These are phyloP conservation scores for Stichodactyla mertensii DNA, from an alignment of 64 coral and sea anemone genomes.

Conservation along the genomic window DNA sequence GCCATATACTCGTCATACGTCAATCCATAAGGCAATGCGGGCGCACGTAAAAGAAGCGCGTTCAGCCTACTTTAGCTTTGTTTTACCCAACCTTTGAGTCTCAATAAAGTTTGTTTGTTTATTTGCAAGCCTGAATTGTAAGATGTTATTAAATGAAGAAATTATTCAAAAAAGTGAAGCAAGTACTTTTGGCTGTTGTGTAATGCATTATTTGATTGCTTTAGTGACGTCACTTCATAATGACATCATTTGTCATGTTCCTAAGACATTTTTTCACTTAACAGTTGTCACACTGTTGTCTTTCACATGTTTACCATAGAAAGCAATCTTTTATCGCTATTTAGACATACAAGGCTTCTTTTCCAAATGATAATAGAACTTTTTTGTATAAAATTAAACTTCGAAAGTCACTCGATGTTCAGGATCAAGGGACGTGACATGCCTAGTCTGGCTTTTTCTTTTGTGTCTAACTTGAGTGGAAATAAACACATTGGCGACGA, in stretches of 20 bases:
- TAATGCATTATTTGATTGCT: background rate
- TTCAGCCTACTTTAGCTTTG: background rate
- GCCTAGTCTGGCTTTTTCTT: background rate
- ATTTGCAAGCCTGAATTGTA: background rate
- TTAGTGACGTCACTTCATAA: background rate
- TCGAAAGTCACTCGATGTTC: background rate
- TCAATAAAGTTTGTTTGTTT: background rate
- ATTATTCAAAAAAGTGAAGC: background rate
- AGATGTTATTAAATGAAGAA: background rate
- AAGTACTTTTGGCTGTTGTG: background rate
- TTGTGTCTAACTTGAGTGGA: background rate
- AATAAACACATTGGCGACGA: background rate
- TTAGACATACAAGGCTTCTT: no score
- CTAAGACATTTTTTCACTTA: background rate
- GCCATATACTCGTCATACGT: constrained; percentile 21
- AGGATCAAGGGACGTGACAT: background rate
- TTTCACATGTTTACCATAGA: no score
- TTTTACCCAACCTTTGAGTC: background rate
- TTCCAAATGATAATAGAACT: no score
- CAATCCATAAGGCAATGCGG: constrained; percentile 26
- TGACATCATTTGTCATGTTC: background rate
- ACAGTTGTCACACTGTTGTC: background rate
- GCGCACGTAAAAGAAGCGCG: constrained; percentile 23
- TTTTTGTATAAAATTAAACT: background rate
- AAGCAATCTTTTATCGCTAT: no score